Conservation (phyloP, 1,140 invertebrate genomes). For the Drosophila oshimai region DNA sequence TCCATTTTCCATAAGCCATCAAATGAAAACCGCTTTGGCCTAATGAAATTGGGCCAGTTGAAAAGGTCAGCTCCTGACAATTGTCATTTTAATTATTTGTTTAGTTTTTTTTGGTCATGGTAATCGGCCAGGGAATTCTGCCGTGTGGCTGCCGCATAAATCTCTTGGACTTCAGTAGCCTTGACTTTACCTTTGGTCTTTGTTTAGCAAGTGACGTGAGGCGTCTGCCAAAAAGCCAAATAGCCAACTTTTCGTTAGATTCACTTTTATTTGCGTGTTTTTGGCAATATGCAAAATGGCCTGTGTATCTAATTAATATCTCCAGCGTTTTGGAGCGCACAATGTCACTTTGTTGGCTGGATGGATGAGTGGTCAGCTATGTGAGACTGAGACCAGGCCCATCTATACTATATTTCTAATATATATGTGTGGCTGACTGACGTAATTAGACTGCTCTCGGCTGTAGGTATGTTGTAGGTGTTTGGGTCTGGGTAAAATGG, state of each 20-base stretch:
- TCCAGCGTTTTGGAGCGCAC: conserved; percentile 34
- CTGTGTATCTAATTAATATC: conserved; percentile 66
- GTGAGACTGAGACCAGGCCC: conserved; percentile 15
- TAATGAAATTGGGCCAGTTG: conserved; percentile 45
- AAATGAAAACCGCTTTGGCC: conserved; percentile 42
- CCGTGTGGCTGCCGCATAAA: conserved; percentile 57
- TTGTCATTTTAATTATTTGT: conserved; percentile 46
- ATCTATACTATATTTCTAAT: conserved; percentile 13
- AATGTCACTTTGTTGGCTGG: conserved; percentile 28
- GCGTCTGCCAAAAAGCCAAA: conserved; percentile 3
- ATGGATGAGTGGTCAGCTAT: conserved; percentile 42
- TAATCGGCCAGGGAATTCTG: conserved; percentile 22
- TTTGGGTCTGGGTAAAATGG: conserved; percentile 29
- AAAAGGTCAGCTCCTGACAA: conserved; percentile 56
- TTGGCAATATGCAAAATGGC: conserved; percentile 67
- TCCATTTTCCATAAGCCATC: conserved; percentile 66
- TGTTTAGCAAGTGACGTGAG: conserved; percentile 41
- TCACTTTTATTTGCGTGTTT: conserved; percentile 47
- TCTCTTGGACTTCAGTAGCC: conserved; percentile 42
- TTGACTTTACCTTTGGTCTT: conserved; percentile 41
- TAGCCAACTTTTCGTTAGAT: conserved; percentile 12
- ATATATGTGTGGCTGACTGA: conserved; percentile 45
- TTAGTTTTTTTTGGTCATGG: conserved; percentile 6
- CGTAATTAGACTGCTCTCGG: conserved; percentile 62
- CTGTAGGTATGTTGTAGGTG: conserved; percentile 48